phyloP scores from a whole-genome alignment of 1,140 invertebrate species.

The Ceratitis capitata region DNA sequence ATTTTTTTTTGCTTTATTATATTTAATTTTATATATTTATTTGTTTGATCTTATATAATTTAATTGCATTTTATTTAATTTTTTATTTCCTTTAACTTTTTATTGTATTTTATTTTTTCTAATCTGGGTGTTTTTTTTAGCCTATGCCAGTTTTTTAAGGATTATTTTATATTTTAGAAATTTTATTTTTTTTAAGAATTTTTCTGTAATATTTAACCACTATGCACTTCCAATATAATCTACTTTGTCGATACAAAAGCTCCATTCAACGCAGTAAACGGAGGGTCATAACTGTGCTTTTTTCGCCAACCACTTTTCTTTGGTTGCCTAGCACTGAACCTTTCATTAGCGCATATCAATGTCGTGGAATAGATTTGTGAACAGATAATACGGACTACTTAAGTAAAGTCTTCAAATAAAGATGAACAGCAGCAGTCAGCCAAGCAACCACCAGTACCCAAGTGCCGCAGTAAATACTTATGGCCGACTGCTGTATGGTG shows the following conservation, averaged over 20 bases:
- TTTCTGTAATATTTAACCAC: not conserved
- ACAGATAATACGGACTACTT: slow-evolving; percentile 7
- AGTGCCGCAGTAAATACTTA: not conserved
- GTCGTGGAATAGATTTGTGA: not conserved
- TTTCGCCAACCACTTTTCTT: not conserved
- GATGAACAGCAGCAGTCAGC: not conserved
- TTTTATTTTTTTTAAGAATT: not conserved
- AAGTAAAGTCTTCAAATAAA: slow-evolving; percentile 28
- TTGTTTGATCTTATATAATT: too few species aligned
- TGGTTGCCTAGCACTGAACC: not conserved
- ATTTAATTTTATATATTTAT: too few species aligned
- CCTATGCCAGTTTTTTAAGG: too few species aligned
- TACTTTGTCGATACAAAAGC: not conserved
- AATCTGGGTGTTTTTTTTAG: too few species aligned
- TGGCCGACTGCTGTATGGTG: not conserved
- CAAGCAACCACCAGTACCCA: not conserved
- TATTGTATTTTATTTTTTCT: too few species aligned
- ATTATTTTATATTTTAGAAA: too few species aligned
- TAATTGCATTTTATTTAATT: too few species aligned
- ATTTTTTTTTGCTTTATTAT: too few species aligned
- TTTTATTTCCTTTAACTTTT: too few species aligned
- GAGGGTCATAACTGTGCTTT: not conserved
- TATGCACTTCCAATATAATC: not conserved
- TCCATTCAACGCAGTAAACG: not conserved
- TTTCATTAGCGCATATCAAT: slow-evolving; percentile 27